Conservation (phyloP, 2,888 invertebrate species). For the Germaria angustata region DNA sequence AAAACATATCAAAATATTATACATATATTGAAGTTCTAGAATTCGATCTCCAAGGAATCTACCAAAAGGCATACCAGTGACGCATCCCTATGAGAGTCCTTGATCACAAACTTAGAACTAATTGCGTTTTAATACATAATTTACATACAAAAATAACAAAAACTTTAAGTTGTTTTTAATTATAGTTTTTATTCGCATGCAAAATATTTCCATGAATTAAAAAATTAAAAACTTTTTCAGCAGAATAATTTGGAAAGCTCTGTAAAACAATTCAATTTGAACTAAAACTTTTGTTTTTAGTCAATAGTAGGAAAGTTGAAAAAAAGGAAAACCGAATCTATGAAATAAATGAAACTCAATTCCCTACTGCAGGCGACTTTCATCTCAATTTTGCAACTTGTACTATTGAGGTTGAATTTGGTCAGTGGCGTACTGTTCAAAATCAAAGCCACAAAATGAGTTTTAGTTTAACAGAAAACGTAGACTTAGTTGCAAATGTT, state of each 20-base stretch:
- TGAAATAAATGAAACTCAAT: constrained; percentile 33
- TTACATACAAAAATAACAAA: no score
- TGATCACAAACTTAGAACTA: no score
- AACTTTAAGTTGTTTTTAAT: no score
- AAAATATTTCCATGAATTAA: no score
- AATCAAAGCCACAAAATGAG: constrained; percentile 53
- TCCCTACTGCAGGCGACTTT: background rate
- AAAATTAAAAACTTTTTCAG: background rate
- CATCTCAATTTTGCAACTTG: constrained; percentile 25
- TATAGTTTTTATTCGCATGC: no score
- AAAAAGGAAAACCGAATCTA: background rate
- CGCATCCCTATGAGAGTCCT: no score
- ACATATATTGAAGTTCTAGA: no score
- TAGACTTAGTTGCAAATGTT: constrained; percentile 32
- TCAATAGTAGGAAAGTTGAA: background rate
- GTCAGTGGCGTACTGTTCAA: constrained; percentile 48
- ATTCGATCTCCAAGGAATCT: no score
- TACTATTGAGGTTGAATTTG: constrained; percentile 44
- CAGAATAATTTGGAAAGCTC: constrained; percentile 7
- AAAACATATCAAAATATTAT: no score
- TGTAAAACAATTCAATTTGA: constrained; percentile 26
- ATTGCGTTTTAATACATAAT: no score
- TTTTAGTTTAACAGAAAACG: constrained; percentile 42
- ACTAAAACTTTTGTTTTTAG: constrained; percentile 6
- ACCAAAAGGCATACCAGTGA: no score